These are phyloP conservation scores for Drosophila takahashii DNA, from an alignment of 1,140 invertebrate species.

Conservation along the genomic window DNA sequence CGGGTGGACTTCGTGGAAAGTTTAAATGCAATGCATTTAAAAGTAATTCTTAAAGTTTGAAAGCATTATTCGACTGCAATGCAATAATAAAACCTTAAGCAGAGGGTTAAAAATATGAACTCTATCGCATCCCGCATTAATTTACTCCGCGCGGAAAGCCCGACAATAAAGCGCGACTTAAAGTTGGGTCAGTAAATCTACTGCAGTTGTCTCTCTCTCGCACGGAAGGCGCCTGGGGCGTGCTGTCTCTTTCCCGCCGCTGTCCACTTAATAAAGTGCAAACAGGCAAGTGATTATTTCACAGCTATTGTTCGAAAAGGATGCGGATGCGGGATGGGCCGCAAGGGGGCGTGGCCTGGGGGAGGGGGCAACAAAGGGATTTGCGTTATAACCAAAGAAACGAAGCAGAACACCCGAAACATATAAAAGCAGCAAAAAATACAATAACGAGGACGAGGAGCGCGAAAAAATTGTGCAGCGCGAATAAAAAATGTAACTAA, in stretches of 20 bases:
- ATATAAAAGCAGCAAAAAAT: constrained; percentile 14
- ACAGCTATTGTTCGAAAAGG: constrained; percentile 71
- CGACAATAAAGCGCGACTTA: constrained; percentile 29
- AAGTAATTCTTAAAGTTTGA: neutral
- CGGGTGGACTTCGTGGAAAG: neutral
- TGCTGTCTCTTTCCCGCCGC: constrained; percentile 10
- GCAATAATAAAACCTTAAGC: neutral
- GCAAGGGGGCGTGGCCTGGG: constrained; percentile 13
- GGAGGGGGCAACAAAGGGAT: constrained; percentile 55
- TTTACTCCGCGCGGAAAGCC: constrained; percentile 4
- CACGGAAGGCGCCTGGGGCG: constrained; percentile 3
- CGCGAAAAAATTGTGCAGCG: constrained; percentile 58
- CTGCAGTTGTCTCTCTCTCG: neutral
- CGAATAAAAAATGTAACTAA: constrained; percentile 43
- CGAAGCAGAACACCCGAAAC: constrained; percentile 37
- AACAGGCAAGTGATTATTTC: constrained; percentile 81
- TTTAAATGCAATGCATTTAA: neutral
- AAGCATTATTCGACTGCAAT: neutral
- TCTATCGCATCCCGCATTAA: constrained; percentile 9
- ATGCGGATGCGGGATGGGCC: constrained; percentile 15
- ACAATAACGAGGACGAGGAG: constrained; percentile 17
- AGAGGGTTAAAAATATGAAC: neutral
- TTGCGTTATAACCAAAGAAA: constrained; percentile 71
- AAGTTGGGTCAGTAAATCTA: constrained; percentile 44
- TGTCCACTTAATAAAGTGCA: constrained; percentile 76